Base-by-base conservation (phyloP, 2,888 invertebrate species). In the Cactoblastis cactorum region DNA sequence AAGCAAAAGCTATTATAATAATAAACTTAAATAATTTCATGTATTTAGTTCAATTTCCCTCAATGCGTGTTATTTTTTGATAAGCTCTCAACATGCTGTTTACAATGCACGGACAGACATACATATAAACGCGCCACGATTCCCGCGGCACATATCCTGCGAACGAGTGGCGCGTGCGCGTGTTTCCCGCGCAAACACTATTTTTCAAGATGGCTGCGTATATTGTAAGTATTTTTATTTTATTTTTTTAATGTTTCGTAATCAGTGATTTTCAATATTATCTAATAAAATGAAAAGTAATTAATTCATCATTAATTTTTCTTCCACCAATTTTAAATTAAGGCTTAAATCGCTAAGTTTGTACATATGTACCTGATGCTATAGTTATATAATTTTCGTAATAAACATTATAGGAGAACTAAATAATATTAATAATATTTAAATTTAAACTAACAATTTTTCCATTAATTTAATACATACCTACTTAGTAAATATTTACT, bases 51-150 rank as follows among this genome's bases (percentile, higher is more conserved):
- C 5, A 43, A 28, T 43, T 28, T 43, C 28, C n/a, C 15, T 43
- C 43, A 37, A 15, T 43, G 12, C 14, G 15, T 28, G 43, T 28
- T 28, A 46, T 50, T 49, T 24, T 45, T 37, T 32, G 33, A 34
- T 46, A 34, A 19, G 46, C 19, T 18, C 34, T 34, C 41, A 38
- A 14, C 19, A 46, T 45, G 28, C 11, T 15, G 14, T 48, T 50
- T 38, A 28, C n/a, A 34, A 22, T 14, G 24, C 37, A 18, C 37
- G 32, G 24, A 48, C 24, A 39, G 49, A 11, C 37, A 32, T 32
- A 34, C 38, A 24, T 51, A 43, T 48, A 43, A 17, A 43, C 28
- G 15, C 28, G 9, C 28, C 9, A 3, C 17, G 43, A 32, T 3
- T 22, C 35, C 34, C 22, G 37, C 37, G 24, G 28, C 43, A 17